Evolutionary conservation across 2,888 invertebrate species (phyloP), one percentile per base, ranked within the genome.

Genomic region (Toxonevra muliebris): DNA sequence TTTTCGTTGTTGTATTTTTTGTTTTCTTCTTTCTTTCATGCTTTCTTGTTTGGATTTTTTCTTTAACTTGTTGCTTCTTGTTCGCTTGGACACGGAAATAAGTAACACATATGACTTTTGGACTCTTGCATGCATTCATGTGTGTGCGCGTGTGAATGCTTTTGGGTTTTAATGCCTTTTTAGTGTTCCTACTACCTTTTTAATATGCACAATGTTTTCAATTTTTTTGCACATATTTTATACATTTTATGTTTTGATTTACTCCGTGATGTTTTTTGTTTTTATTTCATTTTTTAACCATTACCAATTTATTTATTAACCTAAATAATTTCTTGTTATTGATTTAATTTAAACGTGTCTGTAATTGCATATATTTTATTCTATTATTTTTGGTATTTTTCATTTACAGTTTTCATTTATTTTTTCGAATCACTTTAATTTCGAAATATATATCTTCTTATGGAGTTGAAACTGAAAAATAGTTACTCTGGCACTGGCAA

Each of bases 31-130:
- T 61, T 68, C 55, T 67, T 62, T 54, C 43, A 9, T 45, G 50
- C 43, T 63, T 58, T 61, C 41, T 43, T 50, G 53, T 68, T 64
- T 59, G 61, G 61, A 52, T 62, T 61, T 43, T 65, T 65, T 65
- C 48, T 42, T 41, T 48, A 52, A 58, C 58, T 57, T 57, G 58
- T 53, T 53, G 19, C 52, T 53, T 15, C 30, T 54, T 15, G 13
- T 58, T 20, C n/a, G 59, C 48, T 41, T 69, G 69, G 66, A 71
- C 69, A 54, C 71, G 71, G 71, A 71, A 71, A 64, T 71, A 66
- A 62, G 68, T 71, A 69, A 54, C 41, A 61, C 67, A 68, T 42
- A 69, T 74, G 74, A 73, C 73, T 73, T 72, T 74, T 72, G 61
- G 52, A 64, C 65, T 58, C 52, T 62, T 43, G 45, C 42, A n/a